These are phyloP conservation scores for Pandion haliaetus DNA, from an alignment of 2,113 vertebrate species.

Conservation along the genomic window DNA sequence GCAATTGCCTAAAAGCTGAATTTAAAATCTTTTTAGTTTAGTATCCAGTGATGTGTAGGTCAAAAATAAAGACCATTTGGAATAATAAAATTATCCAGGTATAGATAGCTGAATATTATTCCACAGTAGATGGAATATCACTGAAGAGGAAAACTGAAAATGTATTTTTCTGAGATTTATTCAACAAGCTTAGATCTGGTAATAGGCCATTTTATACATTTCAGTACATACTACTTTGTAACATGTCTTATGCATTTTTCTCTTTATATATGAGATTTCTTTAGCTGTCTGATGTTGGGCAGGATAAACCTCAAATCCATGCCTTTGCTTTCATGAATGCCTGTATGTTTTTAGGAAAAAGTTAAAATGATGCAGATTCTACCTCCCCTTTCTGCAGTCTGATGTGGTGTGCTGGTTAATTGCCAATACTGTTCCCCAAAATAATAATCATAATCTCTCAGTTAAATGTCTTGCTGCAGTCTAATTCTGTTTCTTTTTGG, in stretches of 20 bases:
- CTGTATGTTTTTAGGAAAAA: not conserved
- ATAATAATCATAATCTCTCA: not conserved
- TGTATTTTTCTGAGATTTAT: not conserved
- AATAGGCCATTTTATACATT: not conserved
- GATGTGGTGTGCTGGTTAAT: not conserved
- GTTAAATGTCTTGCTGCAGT: not conserved
- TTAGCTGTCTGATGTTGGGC: not conserved
- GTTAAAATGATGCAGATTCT: not conserved
- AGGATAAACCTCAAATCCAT: not conserved
- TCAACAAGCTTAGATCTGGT: not conserved
- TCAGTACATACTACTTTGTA: not conserved
- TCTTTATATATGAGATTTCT: not conserved
- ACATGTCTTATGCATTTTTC: not conserved
- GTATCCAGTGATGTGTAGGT: not conserved
- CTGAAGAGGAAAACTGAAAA: not conserved
- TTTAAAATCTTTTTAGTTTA: constrained; percentile 5
- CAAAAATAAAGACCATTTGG: not conserved
- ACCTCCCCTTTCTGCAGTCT: not conserved
- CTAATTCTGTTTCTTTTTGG: not conserved
- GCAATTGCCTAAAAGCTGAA: not conserved
- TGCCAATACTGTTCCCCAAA: not conserved
- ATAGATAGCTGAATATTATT: not conserved
- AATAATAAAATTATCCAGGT: not conserved
- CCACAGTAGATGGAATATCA: not conserved
- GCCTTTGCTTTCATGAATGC: not conserved